Percentiles rank a stretch among this genome's conserved stretches.
phyloP scores from a whole-genome alignment of 2,888 invertebrate species.

The Geophilus truncorum region DNA sequence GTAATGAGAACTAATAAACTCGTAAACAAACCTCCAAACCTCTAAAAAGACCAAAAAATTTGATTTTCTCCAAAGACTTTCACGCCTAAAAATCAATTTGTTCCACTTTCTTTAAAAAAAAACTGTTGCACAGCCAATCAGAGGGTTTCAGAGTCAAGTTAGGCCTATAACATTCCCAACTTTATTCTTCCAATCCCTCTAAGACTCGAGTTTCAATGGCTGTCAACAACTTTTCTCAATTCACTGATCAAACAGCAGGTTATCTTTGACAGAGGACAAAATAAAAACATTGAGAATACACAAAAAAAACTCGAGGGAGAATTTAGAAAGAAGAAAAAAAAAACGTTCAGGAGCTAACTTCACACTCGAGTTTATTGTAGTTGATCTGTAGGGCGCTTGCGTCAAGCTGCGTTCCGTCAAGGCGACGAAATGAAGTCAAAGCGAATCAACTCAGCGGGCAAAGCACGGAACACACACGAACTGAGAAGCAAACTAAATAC shows the following conservation, averaged over 20 bases:
- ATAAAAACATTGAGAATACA: not conserved
- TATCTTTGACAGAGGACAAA: not conserved
- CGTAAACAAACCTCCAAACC: no score
- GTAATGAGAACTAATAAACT: not conserved
- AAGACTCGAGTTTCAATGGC: not conserved
- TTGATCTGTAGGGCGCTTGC: not conserved
- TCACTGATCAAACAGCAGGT: conserved; percentile 2
- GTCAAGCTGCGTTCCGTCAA: not conserved
- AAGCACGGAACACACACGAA: conserved; percentile 12
- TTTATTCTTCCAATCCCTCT: not conserved
- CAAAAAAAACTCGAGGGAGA: not conserved
- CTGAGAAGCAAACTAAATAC: not conserved
- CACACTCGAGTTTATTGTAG: not conserved
- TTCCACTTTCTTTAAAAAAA: not conserved
- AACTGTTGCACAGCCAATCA: not conserved
- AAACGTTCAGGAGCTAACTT: not conserved
- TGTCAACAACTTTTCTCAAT: conserved; percentile 14
- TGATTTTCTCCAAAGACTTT: no score
- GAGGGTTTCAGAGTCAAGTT: not conserved
- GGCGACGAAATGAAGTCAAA: not conserved
- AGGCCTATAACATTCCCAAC: not conserved
- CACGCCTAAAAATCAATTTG: no score
- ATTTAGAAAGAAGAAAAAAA: not conserved
- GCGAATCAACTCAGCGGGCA: conserved; percentile 16
- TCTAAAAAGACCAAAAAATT: no score